Conservation (phyloP, 2,797 vertebrate species). For the Bradypodion pumilum region DNA sequence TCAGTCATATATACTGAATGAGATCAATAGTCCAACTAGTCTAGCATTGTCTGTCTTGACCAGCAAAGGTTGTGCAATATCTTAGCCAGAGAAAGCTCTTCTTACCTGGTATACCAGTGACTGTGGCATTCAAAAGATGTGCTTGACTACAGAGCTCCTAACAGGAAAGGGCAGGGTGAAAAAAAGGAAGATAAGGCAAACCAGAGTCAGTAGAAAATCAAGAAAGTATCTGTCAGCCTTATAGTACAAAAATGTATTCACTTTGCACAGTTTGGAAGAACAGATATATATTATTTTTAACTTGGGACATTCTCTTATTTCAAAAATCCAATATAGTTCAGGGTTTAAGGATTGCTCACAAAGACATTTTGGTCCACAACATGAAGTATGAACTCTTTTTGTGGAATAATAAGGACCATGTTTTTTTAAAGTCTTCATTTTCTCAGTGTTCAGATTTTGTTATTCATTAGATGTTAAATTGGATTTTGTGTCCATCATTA, state of each 20-base stretch:
- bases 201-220: neutral
- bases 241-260: neutral
- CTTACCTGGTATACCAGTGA: neutral
- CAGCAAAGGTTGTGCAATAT: neutral
- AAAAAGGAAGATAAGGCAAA: slow-evolving; percentile 10
- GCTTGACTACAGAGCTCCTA: neutral
- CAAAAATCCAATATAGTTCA: slow-evolving; percentile 1
- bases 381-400: slow-evolving; percentile 25
- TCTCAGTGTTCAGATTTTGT: slow-evolving; percentile 62
- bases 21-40: neutral
- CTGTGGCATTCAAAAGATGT: neutral
- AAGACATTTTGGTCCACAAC: slow-evolving; percentile 47
- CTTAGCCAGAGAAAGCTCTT: neutral
- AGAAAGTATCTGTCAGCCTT: slow-evolving; percentile 3
- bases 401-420: slow-evolving; percentile 47
- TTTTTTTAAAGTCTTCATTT: slow-evolving; percentile 35
- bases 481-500: slow-evolving; percentile 81
- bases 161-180: neutral
- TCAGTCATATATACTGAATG: neutral
- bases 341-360: neutral
- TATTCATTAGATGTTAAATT: slow-evolving; percentile 73
- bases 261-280: neutral
- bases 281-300: neutral
- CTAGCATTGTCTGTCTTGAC: neutral
- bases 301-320: slow-evolving; percentile 26